Percentiles rank a stretch among this genome's conserved stretches.
phyloP scores from a whole-genome alignment of 2,888 invertebrate genomes.

The Erynnis tages region DNA sequence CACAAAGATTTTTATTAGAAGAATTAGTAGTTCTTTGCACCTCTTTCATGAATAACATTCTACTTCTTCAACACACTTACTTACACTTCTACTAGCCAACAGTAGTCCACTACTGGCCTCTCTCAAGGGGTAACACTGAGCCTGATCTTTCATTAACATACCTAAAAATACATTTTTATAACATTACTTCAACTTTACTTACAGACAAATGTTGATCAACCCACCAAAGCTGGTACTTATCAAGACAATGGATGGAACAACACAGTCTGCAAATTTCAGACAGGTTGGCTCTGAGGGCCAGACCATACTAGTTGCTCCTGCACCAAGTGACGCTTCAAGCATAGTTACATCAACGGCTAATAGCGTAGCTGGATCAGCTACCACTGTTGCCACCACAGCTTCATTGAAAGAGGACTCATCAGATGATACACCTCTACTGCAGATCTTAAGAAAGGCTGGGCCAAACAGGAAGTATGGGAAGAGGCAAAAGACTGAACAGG shows the following conservation, averaged over 20 bases:
- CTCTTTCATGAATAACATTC: too few relatives aligned
- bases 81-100: too few relatives aligned
- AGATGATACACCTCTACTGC: conserved; percentile 51
- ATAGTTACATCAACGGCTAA: conserved; percentile 36
- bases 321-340: conserved; percentile 41
- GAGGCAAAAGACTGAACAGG: conserved; percentile 62
- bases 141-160: too few relatives aligned
- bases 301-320: conserved; percentile 69
- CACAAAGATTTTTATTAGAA: too few relatives aligned
- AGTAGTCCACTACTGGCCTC: too few relatives aligned
- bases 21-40: too few relatives aligned
- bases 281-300: conserved; percentile 59
- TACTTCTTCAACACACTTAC: too few relatives aligned
- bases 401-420: conserved; percentile 47
- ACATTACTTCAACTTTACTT: too few relatives aligned
- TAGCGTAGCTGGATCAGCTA: conserved; percentile 36
- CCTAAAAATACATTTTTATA: too few relatives aligned
- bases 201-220: conserved; percentile 74
- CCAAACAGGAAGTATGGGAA: conserved; percentile 71
- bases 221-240: conserved; percentile 78
- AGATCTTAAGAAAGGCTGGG: conserved; percentile 57
- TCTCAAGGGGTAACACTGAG: too few relatives aligned
- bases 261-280: conserved; percentile 57
- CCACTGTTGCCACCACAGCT: conserved; percentile 36
- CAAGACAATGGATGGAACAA: conserved; percentile 68